Evolutionary conservation across 2,113 vertebrate species (phyloP).

Genomic region (Peromyscus polionotus): DNA sequence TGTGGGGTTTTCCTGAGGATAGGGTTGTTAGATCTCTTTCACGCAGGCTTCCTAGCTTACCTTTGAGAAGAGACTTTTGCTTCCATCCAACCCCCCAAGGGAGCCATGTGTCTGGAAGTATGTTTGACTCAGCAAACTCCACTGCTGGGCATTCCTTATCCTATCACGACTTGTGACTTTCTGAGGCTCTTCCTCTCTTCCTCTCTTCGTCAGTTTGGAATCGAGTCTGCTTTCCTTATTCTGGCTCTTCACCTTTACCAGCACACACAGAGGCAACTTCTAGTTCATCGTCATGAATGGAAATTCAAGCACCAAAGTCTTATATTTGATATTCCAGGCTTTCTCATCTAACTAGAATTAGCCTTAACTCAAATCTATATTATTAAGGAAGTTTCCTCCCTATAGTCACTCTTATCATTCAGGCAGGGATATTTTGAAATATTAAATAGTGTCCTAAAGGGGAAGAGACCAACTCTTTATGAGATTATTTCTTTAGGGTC

Average conservation of each 20-base stretch:
- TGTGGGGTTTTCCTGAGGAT: background rate
- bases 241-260: background rate
- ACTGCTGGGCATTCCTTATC: background rate
- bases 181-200: background rate
- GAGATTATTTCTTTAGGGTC: conserved; percentile 25
- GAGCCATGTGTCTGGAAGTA: too few relatives aligned
- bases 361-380: conserved; percentile 2
- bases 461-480: conserved; percentile 40
- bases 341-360: conserved; percentile 43
- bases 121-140: background rate
- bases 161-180: background rate
- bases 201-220: background rate
- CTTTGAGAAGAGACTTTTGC: background rate
- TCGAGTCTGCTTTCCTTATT: background rate
- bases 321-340: conserved; percentile 57
- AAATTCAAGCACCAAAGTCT: background rate
- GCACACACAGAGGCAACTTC: background rate
- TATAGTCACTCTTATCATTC: conserved; percentile 49
- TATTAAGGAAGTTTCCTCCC: conserved; percentile 52
- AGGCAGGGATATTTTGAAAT: conserved; percentile 41
- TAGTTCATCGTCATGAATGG: background rate
- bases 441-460: conserved; percentile 42
- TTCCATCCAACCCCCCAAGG: background rate
- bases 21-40: background rate
- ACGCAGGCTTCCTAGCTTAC: background rate